These are phyloP conservation scores for Petromus typicus DNA, from an alignment of 2,113 vertebrate species.

Conservation along the genomic window DNA sequence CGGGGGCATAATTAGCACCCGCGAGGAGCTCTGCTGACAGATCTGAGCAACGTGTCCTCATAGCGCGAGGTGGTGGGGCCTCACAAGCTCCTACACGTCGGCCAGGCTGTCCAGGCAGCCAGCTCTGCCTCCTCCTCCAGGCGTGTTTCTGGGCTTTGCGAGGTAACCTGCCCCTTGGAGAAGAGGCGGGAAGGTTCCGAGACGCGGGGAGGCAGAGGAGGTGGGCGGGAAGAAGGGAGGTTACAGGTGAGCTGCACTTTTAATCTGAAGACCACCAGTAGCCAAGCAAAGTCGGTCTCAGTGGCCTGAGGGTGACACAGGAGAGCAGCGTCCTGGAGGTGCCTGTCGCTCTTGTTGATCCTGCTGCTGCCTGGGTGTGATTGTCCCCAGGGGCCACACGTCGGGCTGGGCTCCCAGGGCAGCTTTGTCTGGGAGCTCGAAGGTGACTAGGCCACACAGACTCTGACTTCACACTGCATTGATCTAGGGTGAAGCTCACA, in stretches of 20 bases:
- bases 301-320: no score
- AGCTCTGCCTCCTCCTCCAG: neutral
- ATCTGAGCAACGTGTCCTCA: constrained; percentile 31
- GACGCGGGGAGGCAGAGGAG: no score
- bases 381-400: neutral
- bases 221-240: no score
- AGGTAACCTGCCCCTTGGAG: accelerated
- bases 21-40: constrained; percentile 46
- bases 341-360: neutral
- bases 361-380: neutral
- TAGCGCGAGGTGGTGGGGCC: neutral
- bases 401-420: neutral
- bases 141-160: neutral
- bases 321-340: accelerated
- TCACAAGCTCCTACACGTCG: constrained; percentile 41
- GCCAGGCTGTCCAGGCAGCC: neutral
- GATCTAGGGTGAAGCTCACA: neutral
- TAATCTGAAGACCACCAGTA: no score
- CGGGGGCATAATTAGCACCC: constrained; percentile 62
- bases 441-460: neutral
- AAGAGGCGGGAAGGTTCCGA: neutral
- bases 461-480: neutral
- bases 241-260: no score
- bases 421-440: neutral
- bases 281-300: no score